Evolutionary conservation across 2,797 vertebrate species (phyloP).

Genomic region (Anolis apletophallus): DNA sequence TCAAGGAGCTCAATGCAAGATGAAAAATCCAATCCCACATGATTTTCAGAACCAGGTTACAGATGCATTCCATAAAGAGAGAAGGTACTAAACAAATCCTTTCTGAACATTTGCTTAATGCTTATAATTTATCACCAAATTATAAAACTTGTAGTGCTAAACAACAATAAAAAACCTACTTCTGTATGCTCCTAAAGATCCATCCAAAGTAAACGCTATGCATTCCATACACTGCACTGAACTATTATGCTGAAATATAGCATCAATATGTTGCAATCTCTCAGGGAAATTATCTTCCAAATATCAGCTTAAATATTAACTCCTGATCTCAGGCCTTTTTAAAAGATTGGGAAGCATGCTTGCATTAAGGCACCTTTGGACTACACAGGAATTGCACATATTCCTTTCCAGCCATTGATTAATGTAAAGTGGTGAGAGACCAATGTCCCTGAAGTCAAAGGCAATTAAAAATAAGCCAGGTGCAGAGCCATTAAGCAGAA

Average conservation of each 20-base stretch:
- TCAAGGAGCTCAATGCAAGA: background rate
- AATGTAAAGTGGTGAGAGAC: constrained; percentile 22
- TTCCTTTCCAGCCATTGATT: constrained; percentile 25
- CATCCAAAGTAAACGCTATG: background rate
- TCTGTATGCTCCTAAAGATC: background rate
- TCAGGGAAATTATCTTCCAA: background rate
- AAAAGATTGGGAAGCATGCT: background rate
- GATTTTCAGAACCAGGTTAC: background rate
- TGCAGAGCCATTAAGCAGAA: constrained; percentile 21
- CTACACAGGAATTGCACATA: background rate
- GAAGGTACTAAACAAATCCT: background rate
- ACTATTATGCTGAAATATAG: background rate
- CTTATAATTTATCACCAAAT: background rate
- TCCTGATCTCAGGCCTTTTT: constrained; percentile 9
- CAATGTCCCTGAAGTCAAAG: constrained; percentile 23
- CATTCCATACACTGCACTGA: background rate
- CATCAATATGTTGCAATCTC: background rate
- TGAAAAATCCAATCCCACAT: background rate
- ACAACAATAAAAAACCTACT: background rate
- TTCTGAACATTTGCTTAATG: background rate
- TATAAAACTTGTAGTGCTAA: background rate
- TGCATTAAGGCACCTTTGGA: constrained; percentile 26
- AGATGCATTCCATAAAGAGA: background rate
- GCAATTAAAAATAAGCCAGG: constrained; percentile 42
- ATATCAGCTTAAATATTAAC: constrained; percentile 7